These are phyloP conservation scores for Agriotes lineatus DNA, from an alignment of 2,888 invertebrate species.

Conservation along the genomic window DNA sequence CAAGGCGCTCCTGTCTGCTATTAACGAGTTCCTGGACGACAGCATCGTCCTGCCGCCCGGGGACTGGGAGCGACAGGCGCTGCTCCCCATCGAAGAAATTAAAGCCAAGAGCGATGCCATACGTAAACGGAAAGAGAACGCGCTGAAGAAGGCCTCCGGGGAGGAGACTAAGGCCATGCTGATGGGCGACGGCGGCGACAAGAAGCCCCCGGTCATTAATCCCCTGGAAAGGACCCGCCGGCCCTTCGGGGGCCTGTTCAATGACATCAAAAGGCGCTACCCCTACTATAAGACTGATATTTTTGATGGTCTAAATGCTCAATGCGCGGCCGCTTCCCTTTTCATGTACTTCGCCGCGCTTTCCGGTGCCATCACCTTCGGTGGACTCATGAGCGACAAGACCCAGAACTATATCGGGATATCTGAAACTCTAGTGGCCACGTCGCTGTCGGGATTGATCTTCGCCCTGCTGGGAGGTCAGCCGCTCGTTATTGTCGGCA, in stretches of 20 bases:
- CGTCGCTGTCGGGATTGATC: slow-evolving; percentile 85
- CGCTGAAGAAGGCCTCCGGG: slow-evolving; percentile 66
- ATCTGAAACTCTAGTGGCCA: slow-evolving; percentile 89
- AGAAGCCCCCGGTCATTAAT: slow-evolving; percentile 76
- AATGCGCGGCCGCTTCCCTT: slow-evolving; percentile 90
- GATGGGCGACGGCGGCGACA: slow-evolving; percentile 69
- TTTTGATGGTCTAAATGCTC: slow-evolving; percentile 87
- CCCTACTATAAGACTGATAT: slow-evolving; percentile 89
- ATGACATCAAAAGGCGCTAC: slow-evolving; percentile 88
- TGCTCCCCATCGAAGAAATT: slow-evolving; percentile 90
- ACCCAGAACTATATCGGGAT: slow-evolving; percentile 92
- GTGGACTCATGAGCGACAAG: slow-evolving; percentile 94
- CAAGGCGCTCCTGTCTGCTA: slow-evolving; percentile 88
- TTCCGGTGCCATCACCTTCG: slow-evolving; percentile 96
- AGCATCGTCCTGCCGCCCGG: slow-evolving; percentile 97
- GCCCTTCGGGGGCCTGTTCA: slow-evolving; percentile 90
- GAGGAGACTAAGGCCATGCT: slow-evolving; percentile 58
- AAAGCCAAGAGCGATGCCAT: slow-evolving; percentile 90
- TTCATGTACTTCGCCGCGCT: slow-evolving; percentile 99
- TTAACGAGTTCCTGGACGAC: slow-evolving; percentile 96
- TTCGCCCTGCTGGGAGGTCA: slow-evolving; percentile 93
- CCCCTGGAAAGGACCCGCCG: slow-evolving; percentile 85
- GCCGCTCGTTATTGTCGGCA: slow-evolving; percentile 94
- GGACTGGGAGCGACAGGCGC: slow-evolving; percentile 93
- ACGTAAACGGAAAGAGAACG: slow-evolving; percentile 80